These are phyloP conservation scores for Alentia gelatinosa DNA, from an alignment of 2,888 invertebrate species.

Conservation along the genomic window DNA sequence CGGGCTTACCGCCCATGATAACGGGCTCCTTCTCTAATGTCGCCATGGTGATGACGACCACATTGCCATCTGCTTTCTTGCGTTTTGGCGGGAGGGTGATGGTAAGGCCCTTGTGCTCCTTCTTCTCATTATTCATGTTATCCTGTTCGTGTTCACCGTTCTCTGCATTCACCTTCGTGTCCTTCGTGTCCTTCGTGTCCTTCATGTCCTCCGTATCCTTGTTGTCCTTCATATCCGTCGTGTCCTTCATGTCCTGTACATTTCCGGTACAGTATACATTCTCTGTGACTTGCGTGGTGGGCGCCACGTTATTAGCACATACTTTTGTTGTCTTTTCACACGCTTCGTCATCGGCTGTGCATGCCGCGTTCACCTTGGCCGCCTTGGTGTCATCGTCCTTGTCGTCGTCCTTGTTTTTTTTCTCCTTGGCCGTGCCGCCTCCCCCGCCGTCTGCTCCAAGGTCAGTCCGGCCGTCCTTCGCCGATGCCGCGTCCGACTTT, in stretches of 20 bases:
- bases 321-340: neutral
- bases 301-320: neutral
- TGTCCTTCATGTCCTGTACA: neutral
- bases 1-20: conserved; percentile 73
- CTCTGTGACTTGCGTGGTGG: neutral
- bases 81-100: neutral
- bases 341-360: neutral
- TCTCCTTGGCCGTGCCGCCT: neutral
- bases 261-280: neutral
- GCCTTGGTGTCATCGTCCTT: neutral
- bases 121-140: neutral
- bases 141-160: conserved; percentile 29
- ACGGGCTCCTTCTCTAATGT: conserved; percentile 69
- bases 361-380: neutral
- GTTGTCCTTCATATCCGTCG: neutral
- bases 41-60: conserved; percentile 71
- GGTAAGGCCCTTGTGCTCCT: neutral
- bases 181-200: neutral
- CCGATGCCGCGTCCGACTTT: neutral
- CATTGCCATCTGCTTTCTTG: conserved; percentile 71
- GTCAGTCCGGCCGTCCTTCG: neutral
- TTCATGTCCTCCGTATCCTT: neutral
- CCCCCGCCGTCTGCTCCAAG: neutral
- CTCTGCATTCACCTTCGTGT: neutral
- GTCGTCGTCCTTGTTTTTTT: neutral